A percentile compares a stretch with the other conserved stretches of the same genome.
phyloP scores from a whole-genome alignment of 2,888 invertebrate species.

The Listrodromus nycthemerus region DNA sequence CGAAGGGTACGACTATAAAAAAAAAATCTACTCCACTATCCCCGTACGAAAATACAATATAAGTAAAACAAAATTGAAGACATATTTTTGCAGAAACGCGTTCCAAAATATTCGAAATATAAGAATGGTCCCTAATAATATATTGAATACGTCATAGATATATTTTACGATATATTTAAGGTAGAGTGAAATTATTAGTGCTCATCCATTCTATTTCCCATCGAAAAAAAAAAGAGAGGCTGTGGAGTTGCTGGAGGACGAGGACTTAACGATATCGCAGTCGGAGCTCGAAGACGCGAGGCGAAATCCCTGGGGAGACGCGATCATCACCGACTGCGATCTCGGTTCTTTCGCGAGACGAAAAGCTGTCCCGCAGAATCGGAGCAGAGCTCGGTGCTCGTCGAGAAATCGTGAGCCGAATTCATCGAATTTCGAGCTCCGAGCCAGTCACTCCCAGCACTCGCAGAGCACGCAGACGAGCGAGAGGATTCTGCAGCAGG shows the following conservation, averaged over 20 bases:
- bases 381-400: constrained; percentile 1
- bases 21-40: background rate
- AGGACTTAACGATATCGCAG: constrained; percentile 49
- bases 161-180: too few relatives aligned
- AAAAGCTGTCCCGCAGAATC: constrained; percentile 29
- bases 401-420: constrained; percentile 27
- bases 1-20: constrained; percentile 46
- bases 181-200: background rate
- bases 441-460: constrained; percentile 59
- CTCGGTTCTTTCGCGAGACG: constrained; percentile 15
- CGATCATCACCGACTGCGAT: constrained; percentile 10
- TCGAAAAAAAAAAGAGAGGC: constrained; percentile 30
- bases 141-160: too few relatives aligned
- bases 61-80: too few relatives aligned
- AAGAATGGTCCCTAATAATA: too few relatives aligned
- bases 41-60: background rate
- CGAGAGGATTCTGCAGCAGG: constrained; percentile 57
- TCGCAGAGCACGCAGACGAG: constrained; percentile 72
- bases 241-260: constrained; percentile 62
- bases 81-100: too few relatives aligned
- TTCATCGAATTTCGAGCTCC: constrained; percentile 37
- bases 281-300: constrained; percentile 20
- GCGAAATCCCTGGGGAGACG: constrained; percentile 63
- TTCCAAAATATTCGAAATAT: too few relatives aligned
- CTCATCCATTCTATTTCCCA: background rate